phyloP scores from a whole-genome alignment of 2,113 vertebrate genomes.

The Cavia porcellus region DNA sequence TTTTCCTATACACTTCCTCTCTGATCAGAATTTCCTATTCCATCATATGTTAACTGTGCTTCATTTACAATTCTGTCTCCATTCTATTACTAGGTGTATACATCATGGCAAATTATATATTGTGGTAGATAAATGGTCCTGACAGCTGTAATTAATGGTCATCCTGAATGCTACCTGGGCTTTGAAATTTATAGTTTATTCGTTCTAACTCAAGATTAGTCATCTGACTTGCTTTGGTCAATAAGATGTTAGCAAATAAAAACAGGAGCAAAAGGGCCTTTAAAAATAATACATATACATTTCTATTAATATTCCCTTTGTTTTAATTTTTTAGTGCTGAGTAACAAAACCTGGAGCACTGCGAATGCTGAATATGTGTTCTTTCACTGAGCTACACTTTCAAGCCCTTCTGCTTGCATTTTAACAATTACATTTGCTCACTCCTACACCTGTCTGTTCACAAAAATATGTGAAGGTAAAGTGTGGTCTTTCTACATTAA shows the following conservation, averaged over 20 bases:
- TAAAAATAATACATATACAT: background rate
- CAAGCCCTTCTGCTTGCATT: background rate
- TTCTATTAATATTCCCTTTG: background rate
- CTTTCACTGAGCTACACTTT: no score
- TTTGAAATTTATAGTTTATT: background rate
- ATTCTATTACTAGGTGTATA: background rate
- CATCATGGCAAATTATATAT: background rate
- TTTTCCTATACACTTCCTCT: background rate
- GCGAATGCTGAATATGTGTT: background rate
- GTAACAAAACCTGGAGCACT: background rate
- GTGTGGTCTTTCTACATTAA: background rate
- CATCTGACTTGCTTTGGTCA: background rate
- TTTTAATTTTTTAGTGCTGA: background rate
- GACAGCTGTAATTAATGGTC: background rate
- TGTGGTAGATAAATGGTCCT: background rate
- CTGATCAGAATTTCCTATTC: background rate
- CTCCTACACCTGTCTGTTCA: background rate
- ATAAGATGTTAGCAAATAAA: background rate
- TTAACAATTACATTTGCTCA: background rate
- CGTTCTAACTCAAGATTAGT: background rate
- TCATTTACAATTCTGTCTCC: background rate
- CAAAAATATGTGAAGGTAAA: background rate
- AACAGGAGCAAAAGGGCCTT: background rate
- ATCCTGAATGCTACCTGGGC: background rate
- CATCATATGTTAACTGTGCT: background rate